phyloP scores from a whole-genome alignment of 2,797 vertebrate species.

The Cyprinodon diabolis region DNA sequence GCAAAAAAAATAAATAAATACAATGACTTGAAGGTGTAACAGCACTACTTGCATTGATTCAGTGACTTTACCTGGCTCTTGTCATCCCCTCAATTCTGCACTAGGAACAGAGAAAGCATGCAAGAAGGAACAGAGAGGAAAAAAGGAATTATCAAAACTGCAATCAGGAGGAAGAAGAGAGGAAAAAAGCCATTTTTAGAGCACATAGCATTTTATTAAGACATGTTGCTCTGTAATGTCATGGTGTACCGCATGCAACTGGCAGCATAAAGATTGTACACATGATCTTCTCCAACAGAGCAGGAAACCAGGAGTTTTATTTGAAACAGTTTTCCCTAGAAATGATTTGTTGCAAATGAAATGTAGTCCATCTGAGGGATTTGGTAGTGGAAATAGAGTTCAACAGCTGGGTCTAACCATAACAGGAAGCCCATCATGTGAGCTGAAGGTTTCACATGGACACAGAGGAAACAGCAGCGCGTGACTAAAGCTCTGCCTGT shows the following conservation, averaged over 20 bases:
- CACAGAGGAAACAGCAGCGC: neutral
- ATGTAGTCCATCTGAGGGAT: neutral
- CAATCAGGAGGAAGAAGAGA: constrained; percentile 40
- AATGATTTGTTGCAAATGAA: neutral
- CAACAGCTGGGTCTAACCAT: constrained; percentile 4
- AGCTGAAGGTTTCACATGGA: constrained; percentile 1
- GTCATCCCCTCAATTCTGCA: constrained; percentile 97
- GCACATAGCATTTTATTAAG: constrained; percentile 36
- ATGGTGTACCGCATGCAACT: neutral
- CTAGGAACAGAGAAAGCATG: constrained; percentile 89
- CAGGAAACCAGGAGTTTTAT: neutral
- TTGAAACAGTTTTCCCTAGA: neutral
- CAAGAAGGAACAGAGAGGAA: constrained; percentile 86
- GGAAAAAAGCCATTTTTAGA: constrained; percentile 32
- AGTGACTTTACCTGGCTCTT: constrained; percentile 88
- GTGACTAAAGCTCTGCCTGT: neutral
- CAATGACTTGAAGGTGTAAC: constrained; percentile 28
- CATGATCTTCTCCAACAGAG: neutral
- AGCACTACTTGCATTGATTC: constrained; percentile 43
- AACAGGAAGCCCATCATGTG: constrained; percentile 4
- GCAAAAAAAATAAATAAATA: constrained; percentile 2
- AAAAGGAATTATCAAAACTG: constrained; percentile 77
- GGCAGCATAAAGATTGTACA: constrained; percentile 10
- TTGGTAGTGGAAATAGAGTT: neutral
- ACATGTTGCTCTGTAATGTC: neutral